Percentiles rank a stretch among this genome's conserved stretches.
Evolutionary conservation across 2,888 invertebrate species (phyloP).

Genomic region (Eudemis profundana): DNA sequence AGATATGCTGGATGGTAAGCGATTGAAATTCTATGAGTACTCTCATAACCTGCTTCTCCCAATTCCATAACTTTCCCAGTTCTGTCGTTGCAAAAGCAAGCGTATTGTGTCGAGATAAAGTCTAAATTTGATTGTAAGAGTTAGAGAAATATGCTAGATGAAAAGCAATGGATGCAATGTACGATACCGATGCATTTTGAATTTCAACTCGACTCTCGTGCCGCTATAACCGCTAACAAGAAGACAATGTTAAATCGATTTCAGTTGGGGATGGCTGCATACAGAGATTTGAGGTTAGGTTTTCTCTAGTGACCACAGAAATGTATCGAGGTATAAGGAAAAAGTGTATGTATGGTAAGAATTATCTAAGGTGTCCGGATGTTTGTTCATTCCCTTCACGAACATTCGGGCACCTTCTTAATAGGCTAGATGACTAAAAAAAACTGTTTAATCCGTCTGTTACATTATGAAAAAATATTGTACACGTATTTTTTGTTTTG

Average conservation of each 20-base stretch:
- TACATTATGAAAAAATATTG: too few species aligned
- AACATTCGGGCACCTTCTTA: too few species aligned
- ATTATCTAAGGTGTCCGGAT: too few species aligned
- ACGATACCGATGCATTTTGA: constrained; percentile 29
- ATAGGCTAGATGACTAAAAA: too few species aligned
- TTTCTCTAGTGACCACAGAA: too few species aligned
- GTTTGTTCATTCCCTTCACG: too few species aligned
- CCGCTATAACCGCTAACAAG: constrained; percentile 10
- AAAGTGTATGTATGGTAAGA: too few species aligned
- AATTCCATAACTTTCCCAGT: background rate
- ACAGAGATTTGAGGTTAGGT: too few species aligned
- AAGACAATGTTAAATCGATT: constrained; percentile 11
- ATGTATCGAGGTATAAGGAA: too few species aligned
- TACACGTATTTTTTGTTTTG: too few species aligned
- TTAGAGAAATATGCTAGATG: background rate
- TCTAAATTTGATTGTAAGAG: background rate
- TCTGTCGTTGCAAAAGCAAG: background rate
- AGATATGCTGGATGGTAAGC: background rate
- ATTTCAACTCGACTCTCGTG: constrained; percentile 20
- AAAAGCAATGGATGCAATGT: background rate
- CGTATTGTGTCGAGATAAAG: background rate
- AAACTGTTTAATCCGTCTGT: too few species aligned
- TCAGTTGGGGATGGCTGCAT: background rate
- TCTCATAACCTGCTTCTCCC: constrained; percentile 3
- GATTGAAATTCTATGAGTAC: background rate